These are phyloP conservation scores for Trematomus loennbergii DNA, from an alignment of 2,113 vertebrate genomes.

Conservation along the genomic window DNA sequence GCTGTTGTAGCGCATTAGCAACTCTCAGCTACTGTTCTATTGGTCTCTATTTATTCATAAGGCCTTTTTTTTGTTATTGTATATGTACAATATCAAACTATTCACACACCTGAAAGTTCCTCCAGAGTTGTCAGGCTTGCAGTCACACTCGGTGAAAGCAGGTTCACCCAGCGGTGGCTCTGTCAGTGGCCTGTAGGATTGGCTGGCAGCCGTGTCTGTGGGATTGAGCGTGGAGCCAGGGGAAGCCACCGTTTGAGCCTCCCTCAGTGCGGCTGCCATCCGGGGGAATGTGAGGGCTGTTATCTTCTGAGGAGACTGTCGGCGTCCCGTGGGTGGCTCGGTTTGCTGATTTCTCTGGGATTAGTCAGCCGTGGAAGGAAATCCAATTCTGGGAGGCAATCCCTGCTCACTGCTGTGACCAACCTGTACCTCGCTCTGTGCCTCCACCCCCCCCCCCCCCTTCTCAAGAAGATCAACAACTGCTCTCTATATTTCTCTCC, in stretches of 20 bases:
- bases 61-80: neutral
- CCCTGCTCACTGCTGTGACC: slow-evolving; percentile 7
- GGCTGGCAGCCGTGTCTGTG: slow-evolving; percentile 40
- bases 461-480: neutral
- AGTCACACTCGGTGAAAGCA: slow-evolving; percentile 1
- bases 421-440: neutral
- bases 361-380: slow-evolving; percentile 51
- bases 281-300: slow-evolving; percentile 45
- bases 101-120: neutral
- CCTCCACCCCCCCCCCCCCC: neutral
- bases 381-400: slow-evolving; percentile 58
- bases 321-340: slow-evolving; percentile 49
- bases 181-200: slow-evolving; percentile 21
- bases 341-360: slow-evolving; percentile 47
- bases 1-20: too few relatives aligned
- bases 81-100: neutral
- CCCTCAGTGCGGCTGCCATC: slow-evolving; percentile 35
- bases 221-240: slow-evolving; percentile 47
- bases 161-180: slow-evolving; percentile 20
- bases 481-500: neutral
- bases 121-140: neutral
- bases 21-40: too few relatives aligned
- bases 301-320: slow-evolving; percentile 56
- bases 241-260: slow-evolving; percentile 42
- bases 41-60: too few relatives aligned